Base-by-base conservation (phyloP, 1,140 invertebrate species). In the Drosophila trapezifrons region DNA sequence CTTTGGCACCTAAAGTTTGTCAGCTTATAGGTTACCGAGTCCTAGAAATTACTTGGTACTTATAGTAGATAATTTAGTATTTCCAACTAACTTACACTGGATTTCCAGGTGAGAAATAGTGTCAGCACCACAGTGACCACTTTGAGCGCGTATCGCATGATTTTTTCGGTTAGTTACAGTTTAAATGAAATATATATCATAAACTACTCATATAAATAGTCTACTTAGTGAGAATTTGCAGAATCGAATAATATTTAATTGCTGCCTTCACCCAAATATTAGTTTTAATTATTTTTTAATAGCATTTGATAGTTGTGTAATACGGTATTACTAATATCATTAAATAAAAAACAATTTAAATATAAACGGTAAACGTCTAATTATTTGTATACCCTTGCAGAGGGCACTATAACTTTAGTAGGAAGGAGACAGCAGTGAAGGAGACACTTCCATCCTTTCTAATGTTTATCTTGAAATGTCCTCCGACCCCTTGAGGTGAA, bases 1-100 rank as follows among this genome's bases (percentile, higher is more conserved):
- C 22, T 22, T 17, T 15, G 17, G 4, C 63, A 66, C 2, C 4
- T 47, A 1, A 60, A 57, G 22, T 66, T 66, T 12, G 55, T 47
- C 8, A 60, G 17, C 25, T 60, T 66, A 12, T 59, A 35, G 3
- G 17, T 29, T 2, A 47, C 32, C 1, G 43, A 47, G 5, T 66
- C 25, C 63, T 65, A 17, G 10, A 9, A 22, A 37, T 18, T 15
- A 7, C 12, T 20, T 18, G 0, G 0, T 10, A 18, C 15, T 52
- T 1, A 2, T 7, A n/a, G 3, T n/a, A 10, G 15, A 10, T 25
- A 25, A 4, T 12, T 18, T 15, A 17, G 1, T 15, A 10, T 15
- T 12, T 20, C 18, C 1, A 10, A 18, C 4, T 5, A 3, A 54
- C 58, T 60, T 60, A 60, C 58, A 54, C 58, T 18, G 6, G 17